phyloP scores from a whole-genome alignment of 2,113 vertebrate genomes.

The Cynoglossus semilaevis region DNA sequence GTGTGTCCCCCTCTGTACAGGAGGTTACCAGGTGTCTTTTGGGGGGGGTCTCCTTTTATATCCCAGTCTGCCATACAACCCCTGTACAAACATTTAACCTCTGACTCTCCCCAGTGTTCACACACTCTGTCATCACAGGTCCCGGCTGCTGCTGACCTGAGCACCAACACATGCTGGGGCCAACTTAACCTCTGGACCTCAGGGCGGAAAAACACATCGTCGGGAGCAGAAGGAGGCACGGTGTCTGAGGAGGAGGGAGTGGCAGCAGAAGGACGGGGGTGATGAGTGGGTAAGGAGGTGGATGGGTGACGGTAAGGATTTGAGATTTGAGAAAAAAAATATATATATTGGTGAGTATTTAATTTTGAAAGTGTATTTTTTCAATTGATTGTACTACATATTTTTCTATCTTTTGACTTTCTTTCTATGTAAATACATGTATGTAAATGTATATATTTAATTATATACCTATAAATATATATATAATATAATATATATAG shows the following conservation, averaged over 20 bases:
- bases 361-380: too few relatives aligned
- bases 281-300: not conserved
- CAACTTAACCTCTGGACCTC: slow-evolving; percentile 73
- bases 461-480: too few relatives aligned
- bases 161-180: slow-evolving; percentile 65
- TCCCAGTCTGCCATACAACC: slow-evolving; percentile 20
- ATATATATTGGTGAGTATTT: too few relatives aligned
- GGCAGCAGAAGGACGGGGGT: not conserved
- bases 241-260: slow-evolving; percentile 13
- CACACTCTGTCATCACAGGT: slow-evolving; percentile 68
- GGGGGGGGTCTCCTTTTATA: slow-evolving; percentile 6
- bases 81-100: slow-evolving; percentile 78
- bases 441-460: too few relatives aligned
- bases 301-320: not conserved
- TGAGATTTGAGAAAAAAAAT: too few relatives aligned
- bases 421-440: too few relatives aligned
- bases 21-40: slow-evolving; percentile 38
- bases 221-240: slow-evolving; percentile 17
- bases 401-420: too few relatives aligned
- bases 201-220: slow-evolving; percentile 52
- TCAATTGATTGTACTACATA: too few relatives aligned
- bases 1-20: not conserved
- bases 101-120: slow-evolving; percentile 61
- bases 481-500: too few relatives aligned
- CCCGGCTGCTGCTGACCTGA: slow-evolving; percentile 65